Conservation (phyloP, 2,888 invertebrate genomes). For the Siphlonurus alternatus region DNA sequence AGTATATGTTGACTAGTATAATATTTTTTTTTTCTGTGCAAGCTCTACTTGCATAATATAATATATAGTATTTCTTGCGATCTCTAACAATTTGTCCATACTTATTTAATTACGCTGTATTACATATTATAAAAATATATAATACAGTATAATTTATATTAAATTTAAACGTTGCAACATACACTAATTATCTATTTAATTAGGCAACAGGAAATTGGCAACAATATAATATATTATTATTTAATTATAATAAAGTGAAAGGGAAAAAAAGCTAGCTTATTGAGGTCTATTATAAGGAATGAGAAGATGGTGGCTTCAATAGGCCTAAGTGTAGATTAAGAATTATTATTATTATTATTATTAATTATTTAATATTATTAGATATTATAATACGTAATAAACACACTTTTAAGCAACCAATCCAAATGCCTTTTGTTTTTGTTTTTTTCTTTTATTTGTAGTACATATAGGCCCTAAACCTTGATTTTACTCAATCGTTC, state of each 20-base stretch:
- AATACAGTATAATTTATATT: not conserved
- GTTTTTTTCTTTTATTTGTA: not conserved
- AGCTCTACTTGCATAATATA: not conserved
- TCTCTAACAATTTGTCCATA: not conserved
- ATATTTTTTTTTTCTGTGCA: not conserved
- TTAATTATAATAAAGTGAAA: not conserved
- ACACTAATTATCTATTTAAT: not conserved
- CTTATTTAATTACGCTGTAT: not conserved
- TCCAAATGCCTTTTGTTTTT: not conserved
- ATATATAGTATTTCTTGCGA: not conserved
- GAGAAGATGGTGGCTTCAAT: not conserved
- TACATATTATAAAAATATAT: not conserved
- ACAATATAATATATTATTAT: not conserved
- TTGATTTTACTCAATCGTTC: too few relatives aligned
- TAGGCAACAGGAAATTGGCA: not conserved
- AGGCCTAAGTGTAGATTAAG: not conserved
- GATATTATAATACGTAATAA: too few relatives aligned
- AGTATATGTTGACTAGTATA: too few relatives aligned
- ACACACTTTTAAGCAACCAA: not conserved
- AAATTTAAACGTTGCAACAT: not conserved
- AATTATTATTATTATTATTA: not conserved
- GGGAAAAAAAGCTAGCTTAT: not conserved
- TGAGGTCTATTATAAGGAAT: not conserved
- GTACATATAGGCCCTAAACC: too few relatives aligned
- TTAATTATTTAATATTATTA: too few relatives aligned